Conservation (phyloP, 2,888 invertebrate genomes). For the Cephonodes hylas region DNA sequence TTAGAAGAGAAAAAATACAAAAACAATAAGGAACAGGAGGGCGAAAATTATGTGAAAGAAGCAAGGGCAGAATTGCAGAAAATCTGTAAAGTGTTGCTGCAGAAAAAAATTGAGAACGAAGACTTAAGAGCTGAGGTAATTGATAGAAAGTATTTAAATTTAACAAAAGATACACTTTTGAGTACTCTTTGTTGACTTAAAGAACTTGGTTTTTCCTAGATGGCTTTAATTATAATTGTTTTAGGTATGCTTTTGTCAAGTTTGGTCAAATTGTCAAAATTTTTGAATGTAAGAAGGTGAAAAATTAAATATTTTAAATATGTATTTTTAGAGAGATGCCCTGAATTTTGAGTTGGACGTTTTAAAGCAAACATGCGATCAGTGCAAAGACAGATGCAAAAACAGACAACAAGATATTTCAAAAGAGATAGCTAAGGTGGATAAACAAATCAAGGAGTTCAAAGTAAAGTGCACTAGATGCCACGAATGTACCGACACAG, state of each 20-base stretch:
- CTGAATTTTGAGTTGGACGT: conserved; percentile 53
- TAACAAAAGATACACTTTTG: neutral
- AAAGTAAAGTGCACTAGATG: conserved; percentile 51
- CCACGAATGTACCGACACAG: conserved; percentile 54
- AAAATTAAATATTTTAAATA: neutral
- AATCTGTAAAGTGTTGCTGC: conserved; percentile 53
- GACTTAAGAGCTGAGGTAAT: conserved; percentile 59
- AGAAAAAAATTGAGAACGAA: conserved; percentile 66
- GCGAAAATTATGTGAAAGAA: conserved; percentile 49
- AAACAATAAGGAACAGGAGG: conserved; percentile 52
- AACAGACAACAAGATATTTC: conserved; percentile 43
- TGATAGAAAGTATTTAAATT: neutral
- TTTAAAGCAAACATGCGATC: conserved; percentile 44
- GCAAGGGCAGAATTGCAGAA: conserved; percentile 62
- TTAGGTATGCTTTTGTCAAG: too few species aligned
- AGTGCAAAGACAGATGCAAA: conserved; percentile 57
- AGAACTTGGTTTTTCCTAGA: too few species aligned
- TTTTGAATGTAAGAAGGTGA: too few species aligned
- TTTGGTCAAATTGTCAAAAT: too few species aligned
- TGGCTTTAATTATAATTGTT: too few species aligned
- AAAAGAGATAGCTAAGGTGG: conserved; percentile 48
- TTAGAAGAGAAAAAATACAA: conserved; percentile 44
- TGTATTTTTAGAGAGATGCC: conserved; percentile 52
- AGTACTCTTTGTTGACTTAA: too few species aligned
- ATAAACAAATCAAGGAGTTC: conserved; percentile 43